Base-by-base conservation (phyloP, 1,140 invertebrate genomes). In the Lethrus apterus region DNA sequence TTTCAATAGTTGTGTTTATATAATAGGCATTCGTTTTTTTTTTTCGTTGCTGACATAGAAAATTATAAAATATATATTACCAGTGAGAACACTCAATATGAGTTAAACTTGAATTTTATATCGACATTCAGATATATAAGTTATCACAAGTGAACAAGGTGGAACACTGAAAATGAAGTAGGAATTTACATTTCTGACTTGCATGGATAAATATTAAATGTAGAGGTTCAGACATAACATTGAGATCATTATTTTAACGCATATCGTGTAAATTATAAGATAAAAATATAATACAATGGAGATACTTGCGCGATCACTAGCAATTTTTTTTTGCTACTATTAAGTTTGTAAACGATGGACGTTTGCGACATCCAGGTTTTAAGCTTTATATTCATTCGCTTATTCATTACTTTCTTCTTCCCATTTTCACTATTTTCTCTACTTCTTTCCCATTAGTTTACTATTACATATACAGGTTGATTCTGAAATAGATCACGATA, bases 31-130 rank as follows among this genome's bases (percentile, higher is more conserved):
- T 21, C 13, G n/a, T n/a, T n/a, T n/a, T n/a, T n/a, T n/a, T n/a
- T n/a, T n/a, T 38, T 38, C 35, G 35, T 38, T 38, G 35, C 18
- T 38, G 18, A 20, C 23, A 20, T 15, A 38, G 24, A 38, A 21
- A 9, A 4, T 21, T 21, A n/a, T 21, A 38, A 18, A n/a, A n/a
- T n/a, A 2, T 33, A 33, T 26, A 7, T 26, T 26, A 15, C 17
- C 13, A 33, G 1, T 33, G 8, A 9, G 14, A 14, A 33, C 32
- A 33, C 32, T 33, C 5, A 33, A 33, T 33, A 15, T 33, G 32
- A 33, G 32, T 13, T 14, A 33, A 2, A 33, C 1, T 33, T 10
- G 17, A 38, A 21, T 20, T 10, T 21, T 3, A 38, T n/a, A n/a
- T n/a, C n/a, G n/a, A n/a, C n/a, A 21, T 20, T 13, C 18, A 38